Percentiles rank a stretch among this genome's conserved stretches.
phyloP scores from a whole-genome alignment of 1,140 invertebrate species.

The Solenopsis invicta region DNA sequence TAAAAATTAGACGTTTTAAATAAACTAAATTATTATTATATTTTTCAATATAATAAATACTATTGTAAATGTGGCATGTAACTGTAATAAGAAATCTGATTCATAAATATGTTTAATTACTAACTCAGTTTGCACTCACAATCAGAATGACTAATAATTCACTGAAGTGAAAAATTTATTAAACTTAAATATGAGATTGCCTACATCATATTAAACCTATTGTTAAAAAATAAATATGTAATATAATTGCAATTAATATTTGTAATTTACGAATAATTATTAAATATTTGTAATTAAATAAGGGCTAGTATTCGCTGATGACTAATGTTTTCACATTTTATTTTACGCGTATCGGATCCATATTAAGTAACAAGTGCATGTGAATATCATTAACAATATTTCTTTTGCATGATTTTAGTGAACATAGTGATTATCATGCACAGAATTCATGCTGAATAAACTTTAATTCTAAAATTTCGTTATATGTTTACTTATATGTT shows the following conservation, averaged over 20 bases:
- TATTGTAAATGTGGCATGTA: background rate
- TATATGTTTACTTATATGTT: background rate
- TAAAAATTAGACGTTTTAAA: constrained; percentile 6
- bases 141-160: background rate
- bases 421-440: background rate
- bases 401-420: background rate
- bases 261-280: background rate
- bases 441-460: background rate
- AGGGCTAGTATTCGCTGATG: background rate
- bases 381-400: background rate
- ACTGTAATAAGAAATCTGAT: background rate
- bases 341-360: constrained; percentile 12
- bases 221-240: too few species aligned
- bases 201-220: too few species aligned
- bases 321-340: background rate
- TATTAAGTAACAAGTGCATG: constrained; percentile 21
- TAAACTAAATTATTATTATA: background rate
- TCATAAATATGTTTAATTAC: background rate
- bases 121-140: background rate
- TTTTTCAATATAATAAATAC: background rate
- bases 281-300: background rate
- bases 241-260: background rate
- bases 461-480: background rate
- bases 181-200: too few species aligned
- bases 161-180: background rate